phyloP scores from a whole-genome alignment of 2,113 vertebrate genomes.

The Cyprinodon variegatus region DNA sequence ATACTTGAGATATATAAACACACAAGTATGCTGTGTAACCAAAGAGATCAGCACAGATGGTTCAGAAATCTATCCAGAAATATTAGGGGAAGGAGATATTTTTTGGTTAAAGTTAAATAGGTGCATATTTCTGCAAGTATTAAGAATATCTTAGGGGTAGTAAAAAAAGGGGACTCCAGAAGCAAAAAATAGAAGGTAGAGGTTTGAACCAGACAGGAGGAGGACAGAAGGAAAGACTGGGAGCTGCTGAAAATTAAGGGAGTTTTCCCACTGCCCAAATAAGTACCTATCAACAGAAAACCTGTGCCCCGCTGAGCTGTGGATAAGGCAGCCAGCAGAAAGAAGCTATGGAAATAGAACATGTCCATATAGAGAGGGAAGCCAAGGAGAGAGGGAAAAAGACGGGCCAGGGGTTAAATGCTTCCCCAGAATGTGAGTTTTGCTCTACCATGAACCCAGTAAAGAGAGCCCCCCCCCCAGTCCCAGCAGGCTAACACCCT shows the following conservation, averaged over 20 bases:
- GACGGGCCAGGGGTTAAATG: conserved; percentile 68
- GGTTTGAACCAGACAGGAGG: conserved; percentile 3
- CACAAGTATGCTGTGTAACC: conserved; percentile 23
- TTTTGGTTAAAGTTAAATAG: conserved; percentile 28
- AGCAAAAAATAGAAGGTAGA: conserved; percentile 28
- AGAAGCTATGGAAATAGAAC: conserved; percentile 72
- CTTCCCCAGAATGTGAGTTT: conserved; percentile 68
- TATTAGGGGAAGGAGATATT: conserved; percentile 1
- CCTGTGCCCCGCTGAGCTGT: conserved; percentile 61
- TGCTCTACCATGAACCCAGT: conserved; percentile 48
- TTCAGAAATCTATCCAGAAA: conserved; percentile 16
- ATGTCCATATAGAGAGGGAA: conserved; percentile 78
- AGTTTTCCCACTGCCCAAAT: conserved; percentile 77
- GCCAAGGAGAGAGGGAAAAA: conserved; percentile 48
- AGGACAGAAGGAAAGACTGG: background rate
- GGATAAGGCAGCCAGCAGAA: conserved; percentile 63
- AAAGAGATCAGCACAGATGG: background rate
- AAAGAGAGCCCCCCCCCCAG: conserved; percentile 28
- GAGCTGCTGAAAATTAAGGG: conserved; percentile 46
- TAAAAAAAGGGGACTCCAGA: conserved; percentile 10
- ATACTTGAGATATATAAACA: conserved; percentile 18
- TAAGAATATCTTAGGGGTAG: background rate
- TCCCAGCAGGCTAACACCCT: conserved; percentile 45
- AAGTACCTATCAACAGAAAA: conserved; percentile 73
- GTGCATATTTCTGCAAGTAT: background rate